Evolutionary conservation across 2,888 invertebrate species (phyloP), one percentile per base, ranked within the genome.

Genomic region (Azorinus chamasolen): DNA sequence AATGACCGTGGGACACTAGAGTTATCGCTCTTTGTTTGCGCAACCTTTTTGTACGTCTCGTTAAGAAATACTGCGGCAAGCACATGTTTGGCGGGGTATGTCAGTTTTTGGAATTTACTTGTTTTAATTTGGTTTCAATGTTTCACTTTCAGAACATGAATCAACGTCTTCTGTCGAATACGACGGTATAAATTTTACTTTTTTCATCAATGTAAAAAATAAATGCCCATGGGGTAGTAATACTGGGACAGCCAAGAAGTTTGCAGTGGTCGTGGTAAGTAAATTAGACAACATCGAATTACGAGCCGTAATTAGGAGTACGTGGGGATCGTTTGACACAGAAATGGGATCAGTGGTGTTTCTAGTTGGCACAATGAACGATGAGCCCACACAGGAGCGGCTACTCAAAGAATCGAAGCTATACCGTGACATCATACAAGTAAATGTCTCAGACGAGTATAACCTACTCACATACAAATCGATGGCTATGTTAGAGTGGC

Each of bases 381-480:
- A 66, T 24, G 41, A 37, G 1, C 57, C 61, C 1, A n/a, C 70
- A 14, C 85, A 88, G 51, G 22, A 27, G 18, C 64, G 71, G 20
- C 66, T 89, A 2, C 78, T 82, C 46, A 78, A 83, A 25, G 93
- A 92, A 63, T 83, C 85, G 18, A 74, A 86, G 27, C 65, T 82
- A 41, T 91, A 90, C 69, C 54, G 75, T 0, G 93, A 92, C 75
- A 86, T 92, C 8, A 84, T 92, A 1, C 93, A 92, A 73, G 91
- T 88, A 54, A 87, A 91, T 66, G 91, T 93, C 71, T 12, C 87
- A 4, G 94, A 94, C 73, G 83, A 87, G 12, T 94, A 94, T 72
- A 83, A 91, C 24, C 93, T 93, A 84, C 84, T 94, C 25, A 93
- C 93, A 0, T 90, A 93, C 59, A 94, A 94, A 84, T 93, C 93